phyloP scores from a whole-genome alignment of 2,797 vertebrate genomes.

The Cheirogaleus major region DNA sequence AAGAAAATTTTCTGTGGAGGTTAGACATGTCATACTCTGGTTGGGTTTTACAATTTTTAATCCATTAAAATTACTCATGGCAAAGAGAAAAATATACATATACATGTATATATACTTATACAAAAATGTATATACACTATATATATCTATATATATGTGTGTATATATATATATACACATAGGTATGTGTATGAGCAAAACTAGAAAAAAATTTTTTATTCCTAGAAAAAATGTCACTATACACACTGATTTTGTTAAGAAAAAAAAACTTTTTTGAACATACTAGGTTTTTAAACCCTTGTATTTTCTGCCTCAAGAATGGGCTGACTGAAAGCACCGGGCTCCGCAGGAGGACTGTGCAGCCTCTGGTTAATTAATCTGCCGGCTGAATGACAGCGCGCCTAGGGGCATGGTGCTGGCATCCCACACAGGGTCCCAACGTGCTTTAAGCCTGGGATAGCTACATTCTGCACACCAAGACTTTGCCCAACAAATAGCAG shows the following conservation, averaged over 20 bases:
- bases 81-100: slow-evolving; percentile 26
- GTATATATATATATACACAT: no score
- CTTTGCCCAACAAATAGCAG: slow-evolving; percentile 79
- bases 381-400: slow-evolving; percentile 87
- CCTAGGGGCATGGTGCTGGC: slow-evolving; percentile 85
- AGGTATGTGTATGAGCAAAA: neutral
- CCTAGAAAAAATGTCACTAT: neutral
- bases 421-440: slow-evolving; percentile 62
- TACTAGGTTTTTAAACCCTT: slow-evolving; percentile 57
- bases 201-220: neutral
- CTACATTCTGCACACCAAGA: slow-evolving; percentile 85
- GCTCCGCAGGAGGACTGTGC: slow-evolving; percentile 70
- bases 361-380: slow-evolving; percentile 87
- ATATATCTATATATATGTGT: no score
- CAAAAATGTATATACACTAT: neutral
- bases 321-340: slow-evolving; percentile 62
- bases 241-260: slow-evolving; percentile 1
- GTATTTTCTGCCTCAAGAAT: slow-evolving; percentile 66
- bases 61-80: slow-evolving; percentile 37
- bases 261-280: slow-evolving; percentile 20
- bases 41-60: slow-evolving; percentile 48
- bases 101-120: neutral
- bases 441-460: slow-evolving; percentile 67
- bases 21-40: neutral
- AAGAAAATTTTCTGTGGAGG: slow-evolving; percentile 50